Evolutionary conservation across 1,140 invertebrate genomes (phyloP).

Genomic region (Phortica variegata): DNA sequence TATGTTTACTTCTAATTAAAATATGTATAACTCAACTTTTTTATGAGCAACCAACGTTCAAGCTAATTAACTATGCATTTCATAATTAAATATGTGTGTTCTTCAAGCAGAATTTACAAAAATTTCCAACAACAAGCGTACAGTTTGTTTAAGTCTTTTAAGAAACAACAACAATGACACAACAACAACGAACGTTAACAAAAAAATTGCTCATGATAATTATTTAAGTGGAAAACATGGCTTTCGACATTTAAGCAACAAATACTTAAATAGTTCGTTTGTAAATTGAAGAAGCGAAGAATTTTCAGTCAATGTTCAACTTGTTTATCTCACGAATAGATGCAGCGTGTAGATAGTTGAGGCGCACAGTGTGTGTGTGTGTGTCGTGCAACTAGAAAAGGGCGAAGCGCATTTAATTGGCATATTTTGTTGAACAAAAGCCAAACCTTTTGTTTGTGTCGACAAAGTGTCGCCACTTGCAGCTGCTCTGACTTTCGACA

Average conservation of each 20-base stretch:
- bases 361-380: background rate
- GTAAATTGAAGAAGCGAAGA: background rate
- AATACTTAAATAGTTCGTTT: background rate
- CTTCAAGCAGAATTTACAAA: background rate
- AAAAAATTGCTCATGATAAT: background rate
- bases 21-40: too few species aligned
- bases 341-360: background rate
- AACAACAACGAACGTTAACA: background rate
- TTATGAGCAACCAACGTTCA: too few species aligned
- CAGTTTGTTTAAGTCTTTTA: background rate
- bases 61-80: background rate
- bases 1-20: too few species aligned
- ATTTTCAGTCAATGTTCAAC: background rate
- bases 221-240: background rate
- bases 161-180: background rate
- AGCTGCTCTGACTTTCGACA: too few species aligned
- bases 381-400: too few species aligned
- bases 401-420: background rate
- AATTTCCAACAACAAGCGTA: background rate
- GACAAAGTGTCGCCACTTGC: background rate
- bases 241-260: background rate
- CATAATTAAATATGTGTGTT: background rate
- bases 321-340: background rate
- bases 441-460: background rate
- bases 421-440: slow-evolving; percentile 27